Evolutionary conservation across 2,888 invertebrate genomes (phyloP).

Genomic region (Epistrophe eligans): DNA sequence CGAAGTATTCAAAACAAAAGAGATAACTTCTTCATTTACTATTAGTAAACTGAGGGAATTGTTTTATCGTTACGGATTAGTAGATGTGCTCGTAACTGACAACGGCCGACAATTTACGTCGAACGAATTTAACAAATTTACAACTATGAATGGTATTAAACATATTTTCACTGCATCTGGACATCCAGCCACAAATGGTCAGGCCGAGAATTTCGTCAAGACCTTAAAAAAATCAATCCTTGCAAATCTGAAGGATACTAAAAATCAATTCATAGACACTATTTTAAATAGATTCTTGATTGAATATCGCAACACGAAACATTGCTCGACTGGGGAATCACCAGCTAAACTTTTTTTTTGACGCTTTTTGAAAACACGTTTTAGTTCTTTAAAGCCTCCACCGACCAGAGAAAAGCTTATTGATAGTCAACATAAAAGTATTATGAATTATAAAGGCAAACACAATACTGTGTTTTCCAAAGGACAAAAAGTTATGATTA

Average conservation of each 20-base stretch:
- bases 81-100: constrained; percentile 61
- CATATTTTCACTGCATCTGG: constrained; percentile 71
- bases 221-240: constrained; percentile 58
- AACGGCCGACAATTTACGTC: constrained; percentile 68
- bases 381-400: constrained; percentile 24
- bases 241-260: constrained; percentile 51
- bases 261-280: constrained; percentile 45
- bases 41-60: constrained; percentile 58
- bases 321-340: constrained; percentile 63
- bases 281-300: constrained; percentile 58
- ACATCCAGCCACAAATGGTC: constrained; percentile 77
- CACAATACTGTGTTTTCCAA: constrained; percentile 32
- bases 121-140: constrained; percentile 33
- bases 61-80: constrained; percentile 65
- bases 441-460: constrained; percentile 52
- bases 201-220: constrained; percentile 77
- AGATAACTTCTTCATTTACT: constrained; percentile 58
- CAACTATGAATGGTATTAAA: constrained; percentile 21
- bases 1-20: constrained; percentile 74
- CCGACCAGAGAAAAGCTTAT: constrained; percentile 47
- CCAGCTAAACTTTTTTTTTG: constrained; percentile 64
- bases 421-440: constrained; percentile 43
- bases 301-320: constrained; percentile 61
- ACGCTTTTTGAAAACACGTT: no score
- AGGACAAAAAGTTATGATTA: constrained; percentile 60